Percentiles rank a stretch among this genome's conserved stretches.
These are phyloP conservation scores for Campopleginae sp. DNA, from an alignment of 2,888 invertebrate genomes.

Conservation along the genomic window DNA sequence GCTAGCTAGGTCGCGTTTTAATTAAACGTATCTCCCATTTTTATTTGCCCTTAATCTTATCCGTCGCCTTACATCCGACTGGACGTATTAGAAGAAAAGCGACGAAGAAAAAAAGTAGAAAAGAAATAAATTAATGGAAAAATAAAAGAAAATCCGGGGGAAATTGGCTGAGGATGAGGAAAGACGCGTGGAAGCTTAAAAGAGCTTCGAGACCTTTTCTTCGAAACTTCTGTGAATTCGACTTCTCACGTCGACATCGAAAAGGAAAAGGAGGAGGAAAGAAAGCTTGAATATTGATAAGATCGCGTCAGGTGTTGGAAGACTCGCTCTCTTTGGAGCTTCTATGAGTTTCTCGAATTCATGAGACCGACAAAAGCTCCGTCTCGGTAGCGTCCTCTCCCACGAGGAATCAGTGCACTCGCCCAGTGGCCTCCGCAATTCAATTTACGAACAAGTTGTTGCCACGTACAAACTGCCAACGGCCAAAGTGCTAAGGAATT, in stretches of 20 bases:
- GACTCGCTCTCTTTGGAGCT: conserved; percentile 7
- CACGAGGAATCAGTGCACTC: conserved; percentile 71
- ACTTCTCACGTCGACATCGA: conserved; percentile 18
- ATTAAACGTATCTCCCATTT: conserved; percentile 55
- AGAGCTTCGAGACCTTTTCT: conserved; percentile 4
- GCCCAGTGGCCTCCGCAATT: conserved; percentile 59
- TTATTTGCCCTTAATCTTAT: conserved; percentile 36
- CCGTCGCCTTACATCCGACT: background rate
- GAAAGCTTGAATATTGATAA: conserved; percentile 63
- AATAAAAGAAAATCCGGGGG: background rate
- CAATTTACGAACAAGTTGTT: conserved; percentile 75
- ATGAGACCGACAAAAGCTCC: conserved; percentile 42
- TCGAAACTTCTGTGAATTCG: conserved; percentile 4
- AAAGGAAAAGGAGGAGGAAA: conserved; percentile 23
- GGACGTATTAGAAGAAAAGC: background rate
- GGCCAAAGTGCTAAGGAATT: conserved; percentile 60
- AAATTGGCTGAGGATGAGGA: conserved; percentile 27
- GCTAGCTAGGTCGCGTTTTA: conserved; percentile 54
- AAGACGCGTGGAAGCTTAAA: background rate
- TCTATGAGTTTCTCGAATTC: conserved; percentile 57
- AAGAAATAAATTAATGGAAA: background rate
- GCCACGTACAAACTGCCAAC: conserved; percentile 69
- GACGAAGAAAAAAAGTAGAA: background rate
- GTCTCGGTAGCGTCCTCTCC: conserved; percentile 57
- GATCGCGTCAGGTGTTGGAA: conserved; percentile 29